Evolutionary conservation across 2,888 invertebrate species (phyloP), one percentile per base, ranked within the genome.

Genomic region (Furcula furcula): DNA sequence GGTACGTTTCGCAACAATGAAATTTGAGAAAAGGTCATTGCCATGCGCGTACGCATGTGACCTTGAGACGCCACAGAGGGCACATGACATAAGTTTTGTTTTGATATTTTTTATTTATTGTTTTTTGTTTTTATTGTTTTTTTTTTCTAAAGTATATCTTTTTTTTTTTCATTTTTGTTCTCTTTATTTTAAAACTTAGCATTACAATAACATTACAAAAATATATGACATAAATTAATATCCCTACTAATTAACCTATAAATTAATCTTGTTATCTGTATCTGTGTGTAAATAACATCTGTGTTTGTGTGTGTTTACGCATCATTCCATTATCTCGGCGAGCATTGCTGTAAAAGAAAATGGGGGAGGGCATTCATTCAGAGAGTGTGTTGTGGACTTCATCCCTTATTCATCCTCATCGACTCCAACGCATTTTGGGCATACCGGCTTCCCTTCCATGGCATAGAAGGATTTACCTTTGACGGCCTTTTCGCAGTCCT

Each of bases 381-480:
- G 62, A 59, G 52, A 43, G 55, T 62, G 55, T 63, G 54, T 41
- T 49, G 49, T 41, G 65, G 52, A 52, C 35, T 52, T 71, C 78
- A 81, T 83, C 63, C 61, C 62, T 82, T 86, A 86, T 77, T 92
- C 95, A 68, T 96, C 96, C 74, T 97, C 97, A 68, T 97, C 97
- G 57, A 95, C 95, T 66, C 97, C 97, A 77, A 95, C 95, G 89
- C 97, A 97, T 87, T 93, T 93, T 37, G 96, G 97, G 91, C 98
- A 98, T 74, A 98, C 97, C 22, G 98, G 98, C 84, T 97, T 95
- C 67, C 97, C 97, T 89, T 98, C 98, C 92, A 97, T 96, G 62
- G 97, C 97, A 90, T 97, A 98, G 92, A 98, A 98, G 46, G 97
- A 97, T 83, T 97, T 97, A 74, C 97, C 97, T 83, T 95, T 95